A percentile compares a stretch with the other conserved stretches of the same genome.
phyloP scores from a whole-genome alignment of 1,140 invertebrate species.

The Neodiprion pinetum region DNA sequence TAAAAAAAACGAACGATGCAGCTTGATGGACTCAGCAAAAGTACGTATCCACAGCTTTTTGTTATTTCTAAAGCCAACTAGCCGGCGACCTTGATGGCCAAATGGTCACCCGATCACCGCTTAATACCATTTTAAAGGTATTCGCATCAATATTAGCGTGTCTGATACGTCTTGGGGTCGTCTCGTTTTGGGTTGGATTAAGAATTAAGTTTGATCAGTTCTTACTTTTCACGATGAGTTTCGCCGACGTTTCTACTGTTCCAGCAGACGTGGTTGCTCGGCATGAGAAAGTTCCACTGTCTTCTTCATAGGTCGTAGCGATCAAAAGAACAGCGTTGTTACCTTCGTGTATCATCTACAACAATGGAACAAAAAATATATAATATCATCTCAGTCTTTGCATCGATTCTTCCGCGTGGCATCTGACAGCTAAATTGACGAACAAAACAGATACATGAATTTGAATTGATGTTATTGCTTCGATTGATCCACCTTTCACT shows the following conservation, averaged over 20 bases:
- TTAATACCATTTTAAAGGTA: not conserved
- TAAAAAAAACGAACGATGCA: not conserved
- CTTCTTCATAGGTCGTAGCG: slow-evolving; percentile 91
- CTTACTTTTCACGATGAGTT: slow-evolving; percentile 98
- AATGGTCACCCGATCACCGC: not conserved
- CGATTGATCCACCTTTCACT: not conserved
- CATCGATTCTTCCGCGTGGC: not conserved
- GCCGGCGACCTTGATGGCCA: not conserved
- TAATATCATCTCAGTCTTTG: slow-evolving; percentile 9
- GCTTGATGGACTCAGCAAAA: not conserved
- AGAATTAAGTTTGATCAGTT: slow-evolving; percentile 69
- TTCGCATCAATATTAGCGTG: not conserved
- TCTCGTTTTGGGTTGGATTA: slow-evolving; percentile 4
- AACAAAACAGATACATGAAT: slow-evolving; percentile 1
- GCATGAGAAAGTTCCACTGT: slow-evolving; percentile 91
- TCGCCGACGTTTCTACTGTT: slow-evolving; percentile 89
- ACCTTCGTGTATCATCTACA: slow-evolving; percentile 92
- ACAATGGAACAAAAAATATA: slow-evolving; percentile 34
- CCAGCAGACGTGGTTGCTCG: slow-evolving; percentile 89
- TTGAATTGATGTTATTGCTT: slow-evolving; percentile 16
- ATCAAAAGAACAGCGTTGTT: slow-evolving; percentile 89
- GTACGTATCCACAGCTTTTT: not conserved
- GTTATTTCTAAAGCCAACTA: not conserved
- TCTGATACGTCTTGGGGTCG: not conserved
- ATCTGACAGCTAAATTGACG: not conserved